These are phyloP conservation scores for Barbus barbus DNA, from an alignment of 2,113 vertebrate species.

Conservation along the genomic window DNA sequence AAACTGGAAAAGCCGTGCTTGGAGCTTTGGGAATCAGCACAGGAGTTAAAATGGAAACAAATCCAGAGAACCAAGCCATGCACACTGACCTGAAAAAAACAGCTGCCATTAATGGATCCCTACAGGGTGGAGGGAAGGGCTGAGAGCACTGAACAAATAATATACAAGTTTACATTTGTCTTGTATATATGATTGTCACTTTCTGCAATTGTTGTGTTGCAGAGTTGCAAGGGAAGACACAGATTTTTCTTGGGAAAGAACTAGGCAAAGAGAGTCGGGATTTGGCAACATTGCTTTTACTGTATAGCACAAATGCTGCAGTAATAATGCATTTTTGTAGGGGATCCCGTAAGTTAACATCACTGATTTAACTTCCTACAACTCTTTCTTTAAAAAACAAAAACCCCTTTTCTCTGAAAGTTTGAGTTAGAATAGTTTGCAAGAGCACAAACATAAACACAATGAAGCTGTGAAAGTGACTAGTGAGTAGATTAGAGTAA, in stretches of 20 bases:
- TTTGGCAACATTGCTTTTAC: background rate
- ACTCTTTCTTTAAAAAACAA: background rate
- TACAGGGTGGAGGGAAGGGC: conserved; percentile 87
- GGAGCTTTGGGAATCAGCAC: conserved; percentile 86
- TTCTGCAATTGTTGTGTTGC: background rate
- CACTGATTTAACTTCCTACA: background rate
- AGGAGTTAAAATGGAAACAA: conserved; percentile 90
- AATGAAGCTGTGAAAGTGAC: background rate
- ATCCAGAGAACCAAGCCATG: conserved; percentile 92
- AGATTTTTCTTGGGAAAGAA: background rate
- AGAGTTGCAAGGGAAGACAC: background rate
- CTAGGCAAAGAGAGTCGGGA: background rate
- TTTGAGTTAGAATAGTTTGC: background rate
- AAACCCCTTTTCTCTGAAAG: background rate
- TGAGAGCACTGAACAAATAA: conserved; percentile 69
- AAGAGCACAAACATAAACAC: background rate
- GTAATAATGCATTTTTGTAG: background rate
- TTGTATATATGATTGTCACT: background rate
- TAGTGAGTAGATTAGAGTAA: background rate
- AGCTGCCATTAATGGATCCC: conserved; percentile 76
- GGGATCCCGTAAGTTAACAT: background rate
- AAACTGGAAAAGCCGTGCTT: conserved; percentile 90
- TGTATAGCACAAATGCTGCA: background rate
- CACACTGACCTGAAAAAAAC: conserved; percentile 96
- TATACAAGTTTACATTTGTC: background rate